Evolutionary conservation across 2,113 vertebrate genomes (phyloP), one percentile per base, ranked within the genome.

Genomic region (Channa argus): DNA sequence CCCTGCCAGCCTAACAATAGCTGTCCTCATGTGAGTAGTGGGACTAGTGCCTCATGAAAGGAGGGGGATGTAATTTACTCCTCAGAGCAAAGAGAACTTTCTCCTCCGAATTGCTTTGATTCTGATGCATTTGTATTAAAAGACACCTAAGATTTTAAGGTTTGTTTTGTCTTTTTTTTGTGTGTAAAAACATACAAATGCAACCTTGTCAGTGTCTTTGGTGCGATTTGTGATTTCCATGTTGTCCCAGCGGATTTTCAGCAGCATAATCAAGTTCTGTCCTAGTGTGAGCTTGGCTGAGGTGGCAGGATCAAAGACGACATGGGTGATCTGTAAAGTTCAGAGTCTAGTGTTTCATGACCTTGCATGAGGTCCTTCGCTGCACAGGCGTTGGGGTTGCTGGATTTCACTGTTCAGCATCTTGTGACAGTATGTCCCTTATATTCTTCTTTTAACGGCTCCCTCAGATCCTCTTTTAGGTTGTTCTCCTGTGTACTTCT

Each of bases 371-470:
- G 66, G 55, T 77, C 71, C 66, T 76, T 67, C 79, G 70, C 70
- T 46, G 24, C 58, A 39, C 54, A 52, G 52, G 53, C 24, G 50
- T 9, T 37, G 33, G 47, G 55, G 41, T 33, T 34, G 73, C 44
- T 50, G 51, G 54, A 52, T 65, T 60, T 77, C 43, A 68, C 68
- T 68, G 59, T 79, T 86, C 81, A 37, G 52, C 50, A 3, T 81
- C 70, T 68, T 24, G 56, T 76, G 69, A 91, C 83, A 86, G 80
- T 80, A 74, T 49, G 52, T 46, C 80, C 77, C 83, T 89, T 86
- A 76, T 90, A 76, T 76, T 77, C 81, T 74, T 71, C 74, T 82
- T 88, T 84, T 84, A 85, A 91, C 83, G 67, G 80, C 81, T 80
- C 67, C 80, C 84, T 86, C 81, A 88, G 83, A 88, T 89, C 74